Base-by-base conservation (phyloP, 2,113 vertebrate species). In the Tenrec ecaudatus region DNA sequence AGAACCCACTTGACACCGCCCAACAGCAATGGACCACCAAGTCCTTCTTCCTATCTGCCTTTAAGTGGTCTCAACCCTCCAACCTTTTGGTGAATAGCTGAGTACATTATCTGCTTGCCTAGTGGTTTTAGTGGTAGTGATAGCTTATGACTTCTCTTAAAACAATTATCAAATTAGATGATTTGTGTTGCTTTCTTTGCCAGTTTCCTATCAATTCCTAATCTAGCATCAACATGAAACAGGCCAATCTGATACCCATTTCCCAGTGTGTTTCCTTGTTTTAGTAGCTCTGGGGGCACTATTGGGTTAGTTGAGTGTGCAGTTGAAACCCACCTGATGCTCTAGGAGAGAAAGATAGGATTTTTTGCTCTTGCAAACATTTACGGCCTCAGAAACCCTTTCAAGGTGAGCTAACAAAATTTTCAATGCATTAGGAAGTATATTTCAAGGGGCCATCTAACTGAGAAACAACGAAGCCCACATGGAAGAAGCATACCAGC, bases 321-420 rank as follows among this genome's bases (percentile, higher is more conserved):
- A 53, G 47, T 53, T 53, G 47, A 53, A 53, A 53, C 47, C 47
- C 9, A 53, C 9, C 47, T 8, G 47, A 53, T 53, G 47, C 47
- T 53, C 47, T 53, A 53, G 47, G 47, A 40, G 40, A 40, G 40
- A 14, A 53, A 53, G 47, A 53, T 53, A 53, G 47, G 5, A 14
- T 53, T 53, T 10, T 53, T 53, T 53, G 47, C 47, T 53, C 47
- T 53, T 53, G 47, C 47, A 53, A 53, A 53, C 47, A 53, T 53
- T 47, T 53, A 53, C 47, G 11, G 47, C 12, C 47, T 53, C 47
- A 53, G 47, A 53, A 53, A 53, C 80, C 88, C 85, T 31, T 92
- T 94, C 87, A 89, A 66, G 31, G 66, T 82, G 9, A 94, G 23
- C 58, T 94, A 64, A 92, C 91, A 71, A 92, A 89, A 31, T 88